Evolutionary conservation across 2,797 vertebrate genomes (phyloP), one percentile per base, ranked within the genome.

Genomic region (Xyrichtys novacula): DNA sequence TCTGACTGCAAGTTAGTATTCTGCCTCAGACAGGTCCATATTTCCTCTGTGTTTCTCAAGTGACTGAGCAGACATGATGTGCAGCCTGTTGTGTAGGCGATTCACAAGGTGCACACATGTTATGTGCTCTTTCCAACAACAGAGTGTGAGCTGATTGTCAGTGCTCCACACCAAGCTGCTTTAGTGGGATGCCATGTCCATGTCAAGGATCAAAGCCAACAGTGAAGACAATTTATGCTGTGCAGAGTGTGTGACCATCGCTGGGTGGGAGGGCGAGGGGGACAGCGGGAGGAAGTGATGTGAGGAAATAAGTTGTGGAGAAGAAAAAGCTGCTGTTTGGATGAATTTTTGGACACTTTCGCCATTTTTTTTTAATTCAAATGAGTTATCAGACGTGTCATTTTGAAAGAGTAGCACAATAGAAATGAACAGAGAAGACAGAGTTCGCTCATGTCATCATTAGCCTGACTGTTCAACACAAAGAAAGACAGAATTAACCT

Each of bases 191-290:
- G 83, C 78, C 59, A 67, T 79, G 88, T 86, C 58, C 78, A 72
- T 83, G 88, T 89, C 89, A 81, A 80, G 84, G 81, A 92, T 93
- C 89, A 91, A 85, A 90, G 88, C 67, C 53, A 92, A 85, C 83
- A 84, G 78, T 63, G 65, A 42, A 82, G 81, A 84, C 81, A 83
- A 84, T 92, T 91, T 91, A 86, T 89, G 83, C 87, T 88, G 89
- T 75, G 87, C 89, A 88, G 76, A 56, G 44, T 79, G 81, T 89
- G 76, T 92, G 90, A 90, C 89, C 81, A 71, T 84, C 78, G 57
- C 84, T 72, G 44, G n/a, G 65, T 81, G 75, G 55, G 66, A n/a
- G n/a, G 29, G 70, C 74, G 68, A 67, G 69, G 28, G 6, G 49
- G 59, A 72, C 68, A 70, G 68, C 26, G 46, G 57, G 74, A 58